phyloP scores from a whole-genome alignment of 2,888 invertebrate species.

The Clitarchus hookeri region DNA sequence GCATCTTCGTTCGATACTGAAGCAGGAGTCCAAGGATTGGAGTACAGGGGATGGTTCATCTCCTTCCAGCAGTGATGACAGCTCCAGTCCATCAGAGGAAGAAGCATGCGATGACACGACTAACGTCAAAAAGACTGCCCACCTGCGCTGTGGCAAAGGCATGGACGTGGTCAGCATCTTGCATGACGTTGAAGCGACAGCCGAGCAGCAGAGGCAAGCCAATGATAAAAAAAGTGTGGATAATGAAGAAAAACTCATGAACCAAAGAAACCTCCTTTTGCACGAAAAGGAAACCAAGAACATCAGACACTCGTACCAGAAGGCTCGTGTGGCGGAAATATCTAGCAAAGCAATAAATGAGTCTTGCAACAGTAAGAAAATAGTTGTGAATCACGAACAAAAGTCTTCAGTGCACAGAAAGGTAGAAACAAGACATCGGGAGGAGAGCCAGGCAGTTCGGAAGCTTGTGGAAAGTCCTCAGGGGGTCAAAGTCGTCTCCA shows the following conservation, averaged over 20 bases:
- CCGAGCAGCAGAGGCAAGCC: slow-evolving; percentile 33
- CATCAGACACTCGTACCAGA: background rate
- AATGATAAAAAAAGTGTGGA: slow-evolving; percentile 23
- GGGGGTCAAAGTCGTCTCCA: slow-evolving; percentile 5
- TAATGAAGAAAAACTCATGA: slow-evolving; percentile 32
- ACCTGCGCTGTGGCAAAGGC: slow-evolving; percentile 9
- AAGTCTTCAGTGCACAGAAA: slow-evolving; percentile 18
- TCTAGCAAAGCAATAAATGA: background rate
- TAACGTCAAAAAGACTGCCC: background rate
- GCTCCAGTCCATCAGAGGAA: slow-evolving; percentile 3
- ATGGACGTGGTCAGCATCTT: slow-evolving; percentile 37
- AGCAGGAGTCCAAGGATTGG: slow-evolving; percentile 39
- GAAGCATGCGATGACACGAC: background rate
- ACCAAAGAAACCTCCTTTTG: slow-evolving; percentile 27
- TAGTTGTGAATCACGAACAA: background rate
- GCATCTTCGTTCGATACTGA: slow-evolving; percentile 41
- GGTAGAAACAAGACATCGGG: background rate
- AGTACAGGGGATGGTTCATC: slow-evolving; percentile 29
- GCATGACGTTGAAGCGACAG: slow-evolving; percentile 35
- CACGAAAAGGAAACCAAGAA: slow-evolving; percentile 34
- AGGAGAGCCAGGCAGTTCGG: background rate
- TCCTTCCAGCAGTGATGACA: slow-evolving; percentile 29
- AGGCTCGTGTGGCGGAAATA: background rate
- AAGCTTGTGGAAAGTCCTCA: slow-evolving; percentile 18
- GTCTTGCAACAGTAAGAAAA: background rate